Evolutionary conservation across 2,888 invertebrate genomes (phyloP), one percentile per base, ranked within the genome.

Genomic region (Xylocampa areola): DNA sequence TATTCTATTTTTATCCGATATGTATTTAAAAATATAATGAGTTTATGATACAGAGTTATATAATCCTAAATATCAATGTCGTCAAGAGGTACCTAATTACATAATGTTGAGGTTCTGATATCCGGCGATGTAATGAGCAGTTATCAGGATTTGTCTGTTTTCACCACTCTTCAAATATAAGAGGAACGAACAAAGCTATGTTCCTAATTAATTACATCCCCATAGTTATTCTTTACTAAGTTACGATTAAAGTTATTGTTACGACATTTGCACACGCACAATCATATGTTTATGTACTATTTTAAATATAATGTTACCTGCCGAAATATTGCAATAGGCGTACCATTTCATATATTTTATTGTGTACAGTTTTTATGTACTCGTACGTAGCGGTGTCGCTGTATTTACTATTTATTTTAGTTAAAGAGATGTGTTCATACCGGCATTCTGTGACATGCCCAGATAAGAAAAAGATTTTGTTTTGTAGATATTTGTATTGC

Each of bases 371-470:
- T 69, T 66, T 71, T 51, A 49, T 67, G 62, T 67, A 76, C 52
- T 53, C 41, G 55, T 48, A 53, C 55, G 64, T 68, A 59, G 70
- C 37, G 39, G 39, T 55, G 21, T 55, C 58, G 68, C 48, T 76
- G 55, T 72, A 72, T 69, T 69, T 73, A 72, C 54, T 78, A 77
- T 79, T 77, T 84, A 80, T 81, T 77, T 77, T 80, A 80, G 79
- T 78, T 81, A 65, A 82, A 74, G 76, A 69, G 59, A 85, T 84
- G 86, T 87, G 86, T 86, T 87, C 86, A 84, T 76, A 68, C 50
- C 64, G 84, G 84, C 84, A 82, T 86, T 87, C 82, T 85, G 74
- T 84, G 82, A 86, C 73, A 84, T 85, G 85, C 80, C 82, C 84
- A 72, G 71, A 72, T 82, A 76, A 69, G 69, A 59, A 43, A 67